Evolutionary conservation across 2,888 invertebrate genomes (phyloP).

Genomic region (Plagodis dolabraria): DNA sequence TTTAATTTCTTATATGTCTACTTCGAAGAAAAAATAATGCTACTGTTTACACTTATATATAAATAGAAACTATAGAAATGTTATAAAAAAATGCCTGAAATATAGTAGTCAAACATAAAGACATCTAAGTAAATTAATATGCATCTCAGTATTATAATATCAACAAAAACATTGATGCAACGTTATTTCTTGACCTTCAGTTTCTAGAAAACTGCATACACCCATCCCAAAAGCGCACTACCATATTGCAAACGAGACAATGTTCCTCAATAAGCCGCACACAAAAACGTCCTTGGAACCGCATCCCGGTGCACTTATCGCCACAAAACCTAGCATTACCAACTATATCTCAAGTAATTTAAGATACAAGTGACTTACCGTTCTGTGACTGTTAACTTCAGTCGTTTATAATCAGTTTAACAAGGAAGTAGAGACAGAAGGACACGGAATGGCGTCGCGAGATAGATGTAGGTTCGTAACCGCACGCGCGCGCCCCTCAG

Average conservation of each 20-base stretch:
- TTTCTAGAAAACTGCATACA: slow-evolving; percentile 13
- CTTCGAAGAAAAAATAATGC: too few species aligned
- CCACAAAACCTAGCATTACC: not conserved
- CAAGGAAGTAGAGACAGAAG: slow-evolving; percentile 48
- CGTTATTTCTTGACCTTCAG: not conserved
- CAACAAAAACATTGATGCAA: not conserved
- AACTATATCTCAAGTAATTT: slow-evolving; percentile 2
- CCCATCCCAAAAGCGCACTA: slow-evolving; percentile 11
- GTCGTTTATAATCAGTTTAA: slow-evolving; percentile 38
- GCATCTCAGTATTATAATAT: too few species aligned
- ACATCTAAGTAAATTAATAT: too few species aligned
- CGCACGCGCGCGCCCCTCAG: slow-evolving; percentile 58
- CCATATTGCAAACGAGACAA: not conserved
- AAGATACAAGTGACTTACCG: slow-evolving; percentile 29
- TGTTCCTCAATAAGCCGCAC: slow-evolving; percentile 25
- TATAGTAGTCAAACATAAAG: too few species aligned
- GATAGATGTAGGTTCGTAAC: slow-evolving; percentile 53
- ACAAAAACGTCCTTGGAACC: slow-evolving; percentile 48
- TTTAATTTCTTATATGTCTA: too few species aligned
- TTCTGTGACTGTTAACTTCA: slow-evolving; percentile 6
- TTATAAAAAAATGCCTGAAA: too few species aligned
- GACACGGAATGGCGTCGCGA: slow-evolving; percentile 60
- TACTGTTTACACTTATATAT: too few species aligned
- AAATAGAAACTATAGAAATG: too few species aligned
- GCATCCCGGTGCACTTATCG: slow-evolving; percentile 19